Evolutionary conservation across 2,888 invertebrate species (phyloP).

Genomic region (Ectemnius lituratus): DNA sequence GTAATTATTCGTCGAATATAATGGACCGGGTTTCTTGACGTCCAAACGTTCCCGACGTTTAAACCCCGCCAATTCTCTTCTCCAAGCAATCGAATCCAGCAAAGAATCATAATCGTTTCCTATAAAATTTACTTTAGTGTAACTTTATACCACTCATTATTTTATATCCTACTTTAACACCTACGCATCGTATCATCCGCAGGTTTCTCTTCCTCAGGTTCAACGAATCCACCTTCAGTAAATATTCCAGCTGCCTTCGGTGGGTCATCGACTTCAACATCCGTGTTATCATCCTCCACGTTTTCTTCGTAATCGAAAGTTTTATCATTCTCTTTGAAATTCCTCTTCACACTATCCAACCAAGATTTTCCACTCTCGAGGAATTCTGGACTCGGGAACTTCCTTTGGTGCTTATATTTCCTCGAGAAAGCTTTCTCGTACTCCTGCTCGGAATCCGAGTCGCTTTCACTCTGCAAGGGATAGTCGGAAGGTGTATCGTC

Average conservation of each 20-base stretch:
- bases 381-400: constrained; percentile 33
- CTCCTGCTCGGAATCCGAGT: constrained; percentile 36
- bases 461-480: constrained; percentile 9
- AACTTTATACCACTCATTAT: not conserved
- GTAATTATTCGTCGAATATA: constrained; percentile 84
- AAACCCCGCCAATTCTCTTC: constrained; percentile 82
- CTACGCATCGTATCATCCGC: constrained; percentile 11
- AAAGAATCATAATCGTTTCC: constrained; percentile 70
- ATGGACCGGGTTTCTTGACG: constrained; percentile 97
- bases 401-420: constrained; percentile 60
- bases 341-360: constrained; percentile 36
- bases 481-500: constrained; percentile 33
- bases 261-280: constrained; percentile 11
- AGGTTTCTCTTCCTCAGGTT: constrained; percentile 47
- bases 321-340: constrained; percentile 35
- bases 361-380: constrained; percentile 19
- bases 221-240: constrained; percentile 69
- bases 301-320: constrained; percentile 30
- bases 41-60: constrained; percentile 93
- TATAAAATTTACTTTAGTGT: constrained; percentile 17
- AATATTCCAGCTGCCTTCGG: constrained; percentile 55
- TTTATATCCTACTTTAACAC: too few species aligned
- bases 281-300: constrained; percentile 27
- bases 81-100: constrained; percentile 52
- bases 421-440: constrained; percentile 63